These are phyloP conservation scores for Rhagonycha lutea DNA, from an alignment of 2,888 invertebrate species.

Conservation along the genomic window DNA sequence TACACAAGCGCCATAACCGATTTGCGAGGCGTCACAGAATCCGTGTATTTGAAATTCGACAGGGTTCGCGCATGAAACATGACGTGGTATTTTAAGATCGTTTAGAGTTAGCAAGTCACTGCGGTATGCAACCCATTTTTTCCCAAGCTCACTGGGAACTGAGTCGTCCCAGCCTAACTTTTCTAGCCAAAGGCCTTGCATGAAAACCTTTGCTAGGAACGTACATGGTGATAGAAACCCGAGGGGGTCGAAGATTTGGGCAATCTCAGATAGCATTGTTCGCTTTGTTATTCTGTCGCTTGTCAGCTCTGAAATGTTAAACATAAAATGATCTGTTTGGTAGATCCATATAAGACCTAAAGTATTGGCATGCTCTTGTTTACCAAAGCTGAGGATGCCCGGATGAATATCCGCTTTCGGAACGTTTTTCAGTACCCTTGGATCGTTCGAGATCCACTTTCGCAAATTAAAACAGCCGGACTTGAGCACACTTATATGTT, in stretches of 20 bases:
- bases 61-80: too few relatives aligned
- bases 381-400: background rate
- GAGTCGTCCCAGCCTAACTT: background rate
- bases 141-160: background rate
- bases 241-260: conserved; percentile 1
- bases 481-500: background rate
- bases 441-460: background rate
- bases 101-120: background rate
- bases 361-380: background rate
- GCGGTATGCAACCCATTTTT: background rate
- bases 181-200: background rate
- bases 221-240: background rate
- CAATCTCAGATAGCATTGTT: background rate
- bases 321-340: background rate
- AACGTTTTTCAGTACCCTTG: background rate
- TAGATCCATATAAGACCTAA: background rate
- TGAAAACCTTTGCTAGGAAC: background rate
- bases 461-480: background rate
- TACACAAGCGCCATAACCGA: too few relatives aligned
- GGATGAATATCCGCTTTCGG: background rate
- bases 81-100: background rate
- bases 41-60: too few relatives aligned
- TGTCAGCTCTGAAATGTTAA: background rate
- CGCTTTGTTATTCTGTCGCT: background rate
- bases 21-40: too few relatives aligned